Base-by-base conservation (phyloP, 2,797 vertebrate genomes). In the Oreochromis mossambicus region DNA sequence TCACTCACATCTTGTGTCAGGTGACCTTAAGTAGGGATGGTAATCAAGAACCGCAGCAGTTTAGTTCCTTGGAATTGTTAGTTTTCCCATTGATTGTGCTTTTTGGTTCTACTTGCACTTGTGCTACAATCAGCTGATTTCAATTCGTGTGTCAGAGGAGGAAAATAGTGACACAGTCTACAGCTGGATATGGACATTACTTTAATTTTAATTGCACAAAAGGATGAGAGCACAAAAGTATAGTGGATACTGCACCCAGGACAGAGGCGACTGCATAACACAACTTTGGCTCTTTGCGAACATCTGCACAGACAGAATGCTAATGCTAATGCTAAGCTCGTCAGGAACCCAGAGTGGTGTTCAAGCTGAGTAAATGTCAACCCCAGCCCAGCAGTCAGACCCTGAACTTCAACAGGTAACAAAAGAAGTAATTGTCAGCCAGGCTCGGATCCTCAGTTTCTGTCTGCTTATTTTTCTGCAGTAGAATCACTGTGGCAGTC, bases 1-100 rank as follows among this genome's bases (percentile, higher is more conserved):
- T 61, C 10, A 36, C 58, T 36, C 58, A 61, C 32, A 1, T 61
- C 17, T 36, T 61, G 56, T 61, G 32, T 61, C 56, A 61, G 56
- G 17, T 36, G 56, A 36, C 56, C 56, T 36, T 32, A 61, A 36
- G 56, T 61, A 61, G 6, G 58, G 17, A n/a, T n/a, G 58, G 58
- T 0, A 12, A 61, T 61, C 32, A 12, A 61, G 58, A 61, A 36
- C 6, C 4, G 2, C 56, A 61, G 9, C 15, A 61, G 56, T 61
- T 61, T 3, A 36, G 0, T 7, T 61, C 58, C 58, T 61, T 61
- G 32, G 56, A n/a, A 0, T n/a, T 36, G 32, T 61, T 36, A 1
- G 58, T 36, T 61, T 36, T 2, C 58, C 32, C 58, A 61, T 36
- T 61, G 58, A 36, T 61, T 36, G 17, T n/a, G 32, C 58, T 61